phyloP scores from a whole-genome alignment of 1,140 invertebrate genomes.

The Pogonomyrmex barbatus region DNA sequence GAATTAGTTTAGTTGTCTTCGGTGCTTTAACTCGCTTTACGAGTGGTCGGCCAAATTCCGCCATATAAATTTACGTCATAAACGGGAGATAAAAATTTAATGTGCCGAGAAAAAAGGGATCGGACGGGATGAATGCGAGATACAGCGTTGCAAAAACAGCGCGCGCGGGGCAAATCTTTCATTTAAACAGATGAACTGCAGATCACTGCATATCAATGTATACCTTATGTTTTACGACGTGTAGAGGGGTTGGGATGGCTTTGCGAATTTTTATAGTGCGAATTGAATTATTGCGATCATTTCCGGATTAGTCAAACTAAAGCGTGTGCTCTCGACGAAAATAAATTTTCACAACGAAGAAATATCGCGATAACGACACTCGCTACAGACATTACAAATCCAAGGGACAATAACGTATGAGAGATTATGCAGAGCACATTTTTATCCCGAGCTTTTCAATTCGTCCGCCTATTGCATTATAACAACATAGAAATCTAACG shows the following conservation, averaged over 20 bases:
- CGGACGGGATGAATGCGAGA: constrained; percentile 17
- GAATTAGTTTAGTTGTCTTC: constrained; percentile 49
- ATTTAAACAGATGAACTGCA: constrained; percentile 17
- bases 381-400: not conserved
- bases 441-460: constrained; percentile 13
- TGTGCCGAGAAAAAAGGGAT: not conserved
- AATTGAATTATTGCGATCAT: constrained; percentile 5
- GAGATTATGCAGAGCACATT: not conserved
- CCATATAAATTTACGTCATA: constrained; percentile 32
- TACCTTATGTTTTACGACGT: constrained; percentile 11
- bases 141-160: not conserved
- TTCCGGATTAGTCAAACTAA: not conserved
- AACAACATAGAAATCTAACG: constrained; percentile 18
- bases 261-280: constrained; percentile 15
- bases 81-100: constrained; percentile 42
- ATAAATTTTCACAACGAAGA: constrained; percentile 9
- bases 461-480: not conserved
- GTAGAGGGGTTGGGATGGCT: not conserved
- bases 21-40: constrained; percentile 39
- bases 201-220: too few relatives aligned
- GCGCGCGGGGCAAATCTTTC: not conserved
- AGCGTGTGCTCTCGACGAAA: not conserved
- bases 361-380: not conserved
- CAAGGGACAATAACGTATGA: not conserved
- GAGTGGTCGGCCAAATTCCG: constrained; percentile 20